These are phyloP conservation scores for Isoperla grammatica DNA, from an alignment of 2,888 invertebrate species.

Conservation along the genomic window DNA sequence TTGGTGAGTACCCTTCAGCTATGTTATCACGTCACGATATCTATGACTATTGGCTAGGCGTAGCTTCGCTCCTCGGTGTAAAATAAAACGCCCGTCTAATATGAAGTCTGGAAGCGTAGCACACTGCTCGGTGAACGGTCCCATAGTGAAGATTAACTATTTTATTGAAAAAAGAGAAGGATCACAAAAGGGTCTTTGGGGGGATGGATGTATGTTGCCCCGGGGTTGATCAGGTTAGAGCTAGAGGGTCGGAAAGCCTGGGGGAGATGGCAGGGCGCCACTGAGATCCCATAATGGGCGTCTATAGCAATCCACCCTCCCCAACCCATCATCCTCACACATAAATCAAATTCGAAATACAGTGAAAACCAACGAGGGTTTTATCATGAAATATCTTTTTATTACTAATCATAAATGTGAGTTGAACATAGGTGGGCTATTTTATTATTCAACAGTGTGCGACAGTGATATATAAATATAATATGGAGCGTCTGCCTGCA, in stretches of 20 bases:
- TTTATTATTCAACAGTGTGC: too few relatives aligned
- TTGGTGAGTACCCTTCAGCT: background rate
- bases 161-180: conserved; percentile 19
- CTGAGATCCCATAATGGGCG: conserved; percentile 14
- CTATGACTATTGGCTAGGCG: too few relatives aligned
- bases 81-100: background rate
- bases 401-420: too few relatives aligned
- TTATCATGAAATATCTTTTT: too few relatives aligned
- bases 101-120: conserved; percentile 1
- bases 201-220: conserved; percentile 20
- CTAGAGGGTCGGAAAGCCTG: conserved; percentile 15
- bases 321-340: conserved; percentile 6
- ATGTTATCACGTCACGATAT: too few relatives aligned
- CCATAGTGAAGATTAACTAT: conserved; percentile 16
- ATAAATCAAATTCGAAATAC: conserved; percentile 14
- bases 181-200: conserved; percentile 18
- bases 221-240: conserved; percentile 19
- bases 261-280: conserved; percentile 19
- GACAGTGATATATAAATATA: too few relatives aligned
- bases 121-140: conserved; percentile 8
- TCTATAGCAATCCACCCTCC: conserved; percentile 11
- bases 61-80: too few relatives aligned
- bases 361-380: too few relatives aligned
- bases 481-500: too few relatives aligned
- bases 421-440: too few relatives aligned